Evolutionary conservation across 2,888 invertebrate species (phyloP), one percentile per base, ranked within the genome.

Genomic region (Acrobasis suavella): DNA sequence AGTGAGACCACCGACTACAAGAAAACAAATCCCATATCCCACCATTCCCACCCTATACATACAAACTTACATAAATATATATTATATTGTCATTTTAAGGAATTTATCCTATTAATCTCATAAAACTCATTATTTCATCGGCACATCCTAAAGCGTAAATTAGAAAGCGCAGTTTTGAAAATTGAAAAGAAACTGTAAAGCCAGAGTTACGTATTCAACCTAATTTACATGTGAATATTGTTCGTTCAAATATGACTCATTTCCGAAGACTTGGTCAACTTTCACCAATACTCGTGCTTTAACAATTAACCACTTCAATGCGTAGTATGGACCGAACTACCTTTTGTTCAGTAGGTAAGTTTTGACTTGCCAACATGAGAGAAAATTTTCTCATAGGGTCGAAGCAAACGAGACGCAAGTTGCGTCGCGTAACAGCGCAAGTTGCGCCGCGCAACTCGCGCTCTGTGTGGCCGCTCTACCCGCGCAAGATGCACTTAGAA

Each of bases 161-260:
- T 65, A 65, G 66, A 65, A 62, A 65, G 62, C 61, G 60, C 62
- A 59, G 60, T n/a, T 68, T 70, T 66, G 65, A 67, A 70, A 72
- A 69, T 65, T 67, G 65, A 70, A 72, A 79, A 81, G 80, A 84
- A 84, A 82, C 70, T 74, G 73, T 67, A 64, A 73, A 70, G 69
- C 69, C 62, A 62, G 72, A 78, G 67, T 72, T 75, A 77, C 74
- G 72, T 69, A 70, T 78, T 80, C 76, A 82, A 80, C 78, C 85
- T 86, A 86, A 89, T 88, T 87, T 86, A 85, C 86, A 87, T 77
- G 82, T 86, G 82, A 82, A 84, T 85, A 87, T 85, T 87, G 83
- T 83, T 86, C 80, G 81, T 82, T 80, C 79, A 83, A 85, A 85
- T 84, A 86, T 86, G 87, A 88, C 78, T 90, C 86, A 88, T 82